Conservation (phyloP, 2,888 invertebrate genomes). For the Phytoseiulus persimilis region DNA sequence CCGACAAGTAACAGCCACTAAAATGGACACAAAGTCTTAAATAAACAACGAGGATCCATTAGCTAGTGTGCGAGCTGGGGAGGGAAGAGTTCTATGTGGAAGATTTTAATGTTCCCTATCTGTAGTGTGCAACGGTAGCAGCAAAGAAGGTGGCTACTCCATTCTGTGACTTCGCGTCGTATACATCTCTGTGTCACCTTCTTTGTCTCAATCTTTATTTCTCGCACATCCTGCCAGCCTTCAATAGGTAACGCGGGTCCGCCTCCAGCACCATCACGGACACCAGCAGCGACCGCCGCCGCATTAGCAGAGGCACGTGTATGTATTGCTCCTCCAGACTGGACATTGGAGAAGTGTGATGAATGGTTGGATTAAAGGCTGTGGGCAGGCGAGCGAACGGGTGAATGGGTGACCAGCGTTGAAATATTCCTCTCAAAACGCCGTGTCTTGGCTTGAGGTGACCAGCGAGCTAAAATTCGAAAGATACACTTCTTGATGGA, state of each 20-base stretch:
- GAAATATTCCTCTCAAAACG: background rate
- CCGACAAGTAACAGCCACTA: background rate
- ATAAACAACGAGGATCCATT: background rate
- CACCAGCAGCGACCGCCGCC: background rate
- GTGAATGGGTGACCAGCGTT: slow-evolving; percentile 5
- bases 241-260: background rate
- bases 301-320: background rate
- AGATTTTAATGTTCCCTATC: background rate
- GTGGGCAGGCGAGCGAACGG: background rate
- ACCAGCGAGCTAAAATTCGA: background rate
- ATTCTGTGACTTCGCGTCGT: background rate
- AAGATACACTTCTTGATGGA: slow-evolving; percentile 10
- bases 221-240: background rate
- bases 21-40: background rate
- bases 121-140: background rate
- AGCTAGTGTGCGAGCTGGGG: background rate
- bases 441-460: background rate
- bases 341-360: background rate
- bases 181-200: background rate
- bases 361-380: slow-evolving; percentile 5
- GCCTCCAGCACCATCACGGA: background rate
- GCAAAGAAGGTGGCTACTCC: background rate
- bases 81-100: background rate
- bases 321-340: background rate
- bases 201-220: background rate